phyloP scores from a whole-genome alignment of 2,888 invertebrate genomes.

The Ophion slaviceki region DNA sequence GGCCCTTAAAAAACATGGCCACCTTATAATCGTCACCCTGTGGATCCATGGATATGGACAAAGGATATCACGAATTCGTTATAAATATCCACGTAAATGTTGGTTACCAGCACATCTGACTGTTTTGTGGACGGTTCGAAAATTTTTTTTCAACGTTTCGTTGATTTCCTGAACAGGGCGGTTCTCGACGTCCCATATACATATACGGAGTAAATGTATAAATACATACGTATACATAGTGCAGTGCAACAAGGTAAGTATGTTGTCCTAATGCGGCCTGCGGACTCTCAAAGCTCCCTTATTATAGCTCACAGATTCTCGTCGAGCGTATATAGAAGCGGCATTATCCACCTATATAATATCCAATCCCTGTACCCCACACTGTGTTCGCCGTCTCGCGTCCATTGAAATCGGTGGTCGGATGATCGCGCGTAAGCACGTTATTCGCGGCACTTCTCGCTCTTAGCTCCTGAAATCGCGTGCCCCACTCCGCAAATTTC shows the following conservation, averaged over 20 bases:
- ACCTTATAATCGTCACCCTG: background rate
- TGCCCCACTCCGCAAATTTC: background rate
- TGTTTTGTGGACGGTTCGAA: background rate
- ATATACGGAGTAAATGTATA: background rate
- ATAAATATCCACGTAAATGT: background rate
- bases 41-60: background rate
- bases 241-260: constrained; percentile 1
- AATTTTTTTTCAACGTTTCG: background rate
- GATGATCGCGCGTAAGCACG: constrained; percentile 83
- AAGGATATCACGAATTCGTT: background rate
- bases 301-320: constrained; percentile 51
- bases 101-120: background rate
- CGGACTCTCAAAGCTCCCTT: constrained; percentile 43
- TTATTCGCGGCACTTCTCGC: constrained; percentile 81
- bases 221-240: background rate
- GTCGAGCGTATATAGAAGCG: constrained; percentile 33
- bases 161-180: background rate
- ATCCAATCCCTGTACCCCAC: constrained; percentile 41
- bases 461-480: constrained; percentile 57
- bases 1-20: too few species aligned
- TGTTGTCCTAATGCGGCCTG: constrained; percentile 43
- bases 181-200: too few species aligned
- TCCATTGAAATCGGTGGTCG: constrained; percentile 76
- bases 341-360: constrained; percentile 55
- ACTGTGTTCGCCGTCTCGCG: constrained; percentile 63